A percentile compares a stretch with the other conserved stretches of the same genome.
phyloP scores from a whole-genome alignment of 2,888 invertebrate species.

The Galerucella nymphaeae region DNA sequence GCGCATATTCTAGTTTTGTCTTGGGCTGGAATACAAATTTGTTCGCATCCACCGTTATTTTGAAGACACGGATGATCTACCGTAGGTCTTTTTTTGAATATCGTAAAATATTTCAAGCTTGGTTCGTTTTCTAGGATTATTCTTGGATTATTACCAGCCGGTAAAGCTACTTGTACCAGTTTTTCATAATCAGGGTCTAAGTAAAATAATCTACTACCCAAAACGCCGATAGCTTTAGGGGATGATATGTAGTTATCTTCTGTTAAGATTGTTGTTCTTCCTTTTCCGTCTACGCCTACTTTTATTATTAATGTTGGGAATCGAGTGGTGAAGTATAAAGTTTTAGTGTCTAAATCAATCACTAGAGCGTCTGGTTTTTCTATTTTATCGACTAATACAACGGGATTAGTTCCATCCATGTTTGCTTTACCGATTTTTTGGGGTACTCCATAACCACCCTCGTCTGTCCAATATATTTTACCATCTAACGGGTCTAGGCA shows the following conservation, averaged over 20 bases:
- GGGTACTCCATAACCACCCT: slow-evolving; percentile 90
- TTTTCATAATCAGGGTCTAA: slow-evolving; percentile 92
- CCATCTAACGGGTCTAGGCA: slow-evolving; percentile 94
- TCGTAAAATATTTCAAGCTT: slow-evolving; percentile 86
- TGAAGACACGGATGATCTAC: slow-evolving; percentile 86
- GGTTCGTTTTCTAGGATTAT: slow-evolving; percentile 85
- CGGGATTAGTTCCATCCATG: slow-evolving; percentile 90
- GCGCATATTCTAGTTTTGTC: slow-evolving; percentile 82
- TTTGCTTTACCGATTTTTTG: slow-evolving; percentile 90
- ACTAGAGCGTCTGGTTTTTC: slow-evolving; percentile 86
- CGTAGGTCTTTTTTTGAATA: slow-evolving; percentile 86
- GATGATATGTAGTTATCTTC: slow-evolving; percentile 78
- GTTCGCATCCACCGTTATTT: slow-evolving; percentile 93
- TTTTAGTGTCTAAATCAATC: slow-evolving; percentile 83
- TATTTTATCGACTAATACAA: slow-evolving; percentile 77
- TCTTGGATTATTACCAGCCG: slow-evolving; percentile 81
- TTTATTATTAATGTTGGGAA: slow-evolving; percentile 78
- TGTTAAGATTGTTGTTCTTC: slow-evolving; percentile 74
- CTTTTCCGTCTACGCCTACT: slow-evolving; percentile 79
- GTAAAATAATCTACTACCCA: slow-evolving; percentile 85
- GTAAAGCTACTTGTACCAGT: slow-evolving; percentile 85
- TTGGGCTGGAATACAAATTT: slow-evolving; percentile 91
- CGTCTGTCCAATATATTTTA: slow-evolving; percentile 96
- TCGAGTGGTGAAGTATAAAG: slow-evolving; percentile 89
- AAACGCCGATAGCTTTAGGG: slow-evolving; percentile 84